A percentile compares a stretch with the other conserved stretches of the same genome.
These are phyloP conservation scores for Elegia similella DNA, from an alignment of 2,888 invertebrate genomes.

Conservation along the genomic window DNA sequence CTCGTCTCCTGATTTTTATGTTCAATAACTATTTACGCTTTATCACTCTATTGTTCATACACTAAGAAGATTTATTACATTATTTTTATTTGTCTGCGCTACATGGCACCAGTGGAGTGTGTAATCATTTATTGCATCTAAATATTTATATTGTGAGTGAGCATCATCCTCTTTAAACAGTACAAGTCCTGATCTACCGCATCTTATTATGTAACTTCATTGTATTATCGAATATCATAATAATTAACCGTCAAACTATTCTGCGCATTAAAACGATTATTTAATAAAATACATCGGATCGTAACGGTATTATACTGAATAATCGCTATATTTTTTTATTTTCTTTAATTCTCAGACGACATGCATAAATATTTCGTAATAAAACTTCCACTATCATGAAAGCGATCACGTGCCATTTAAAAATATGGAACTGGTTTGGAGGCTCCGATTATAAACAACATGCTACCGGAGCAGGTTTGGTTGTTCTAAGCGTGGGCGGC, in stretches of 20 bases:
- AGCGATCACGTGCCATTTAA: constrained; percentile 32
- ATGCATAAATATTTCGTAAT: not conserved
- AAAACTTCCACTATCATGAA: constrained; percentile 3
- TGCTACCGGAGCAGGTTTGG: constrained; percentile 48
- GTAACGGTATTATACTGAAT: too few relatives aligned
- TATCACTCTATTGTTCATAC: not conserved
- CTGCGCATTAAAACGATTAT: not conserved
- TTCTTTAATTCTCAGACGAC: not conserved
- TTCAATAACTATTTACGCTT: not conserved
- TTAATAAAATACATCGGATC: too few relatives aligned
- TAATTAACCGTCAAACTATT: not conserved
- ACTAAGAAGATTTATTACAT: too few relatives aligned
- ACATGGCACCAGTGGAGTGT: too few relatives aligned
- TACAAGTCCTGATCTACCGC: too few relatives aligned
- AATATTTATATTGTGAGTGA: too few relatives aligned
- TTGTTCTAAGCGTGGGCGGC: constrained; percentile 60
- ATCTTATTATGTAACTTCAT: not conserved
- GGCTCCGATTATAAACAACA: constrained; percentile 51
- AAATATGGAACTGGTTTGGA: constrained; percentile 42
- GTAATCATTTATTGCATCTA: too few relatives aligned
- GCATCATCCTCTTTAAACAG: too few relatives aligned
- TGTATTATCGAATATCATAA: not conserved
- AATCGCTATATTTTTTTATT: too few relatives aligned
- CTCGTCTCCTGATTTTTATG: not conserved
- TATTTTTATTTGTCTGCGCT: too few relatives aligned